Evolutionary conservation across 2,113 vertebrate species (phyloP).

Genomic region (Trematomus loennbergii): DNA sequence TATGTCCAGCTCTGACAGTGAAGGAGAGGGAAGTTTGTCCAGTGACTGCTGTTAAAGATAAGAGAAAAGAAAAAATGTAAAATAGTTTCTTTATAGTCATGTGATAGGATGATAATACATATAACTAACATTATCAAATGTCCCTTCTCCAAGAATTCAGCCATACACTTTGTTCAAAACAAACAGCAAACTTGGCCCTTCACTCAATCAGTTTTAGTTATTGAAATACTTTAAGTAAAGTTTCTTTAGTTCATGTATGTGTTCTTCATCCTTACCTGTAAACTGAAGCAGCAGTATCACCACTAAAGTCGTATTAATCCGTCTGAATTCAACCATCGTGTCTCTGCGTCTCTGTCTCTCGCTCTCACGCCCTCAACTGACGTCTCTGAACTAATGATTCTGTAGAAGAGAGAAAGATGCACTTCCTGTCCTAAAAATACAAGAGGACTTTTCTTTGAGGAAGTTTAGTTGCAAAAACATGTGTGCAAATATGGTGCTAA

Average conservation of each 20-base stretch:
- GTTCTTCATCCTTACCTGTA: conserved; percentile 1
- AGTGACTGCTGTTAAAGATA: neutral
- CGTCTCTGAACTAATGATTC: neutral
- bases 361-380: neutral
- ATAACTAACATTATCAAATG: neutral
- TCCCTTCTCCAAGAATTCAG: neutral
- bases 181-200: neutral
- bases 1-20: neutral
- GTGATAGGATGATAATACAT: neutral
- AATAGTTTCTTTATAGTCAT: neutral
- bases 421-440: too few species aligned
- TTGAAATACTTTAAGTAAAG: neutral
- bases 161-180: neutral
- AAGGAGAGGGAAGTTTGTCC: neutral
- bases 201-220: neutral
- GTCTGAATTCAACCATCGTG: neutral
- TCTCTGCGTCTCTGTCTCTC: neutral
- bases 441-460: too few species aligned
- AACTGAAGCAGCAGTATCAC: neutral
- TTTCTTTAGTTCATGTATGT: neutral
- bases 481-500: too few species aligned
- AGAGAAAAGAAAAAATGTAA: neutral
- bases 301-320: neutral
- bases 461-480: too few species aligned
- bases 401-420: neutral